Percentiles rank a stretch among this genome's conserved stretches.
Conservation (phyloP, 2,888 invertebrate genomes). For the Petrolisthes manimaculis region DNA sequence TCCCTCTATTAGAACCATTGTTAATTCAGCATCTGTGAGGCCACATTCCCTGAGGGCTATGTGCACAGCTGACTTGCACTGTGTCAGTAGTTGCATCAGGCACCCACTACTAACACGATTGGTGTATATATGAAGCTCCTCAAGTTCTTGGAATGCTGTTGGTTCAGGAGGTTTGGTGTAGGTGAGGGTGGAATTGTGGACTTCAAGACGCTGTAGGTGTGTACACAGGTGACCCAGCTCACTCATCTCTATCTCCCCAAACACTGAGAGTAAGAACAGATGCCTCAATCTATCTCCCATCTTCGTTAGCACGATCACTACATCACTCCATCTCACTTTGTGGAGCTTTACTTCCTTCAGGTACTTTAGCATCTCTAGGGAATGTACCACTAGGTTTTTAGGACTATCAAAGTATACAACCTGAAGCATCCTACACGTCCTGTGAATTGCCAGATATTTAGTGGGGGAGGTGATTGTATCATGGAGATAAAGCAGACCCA, state of each 20-base stretch:
- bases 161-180: conserved; percentile 25
- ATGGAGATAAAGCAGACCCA: conserved; percentile 52
- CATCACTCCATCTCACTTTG: conserved; percentile 60
- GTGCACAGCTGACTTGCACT: conserved; percentile 47
- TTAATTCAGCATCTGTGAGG: conserved; percentile 50
- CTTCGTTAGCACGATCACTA: conserved; percentile 46
- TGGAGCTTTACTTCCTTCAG: conserved; percentile 60
- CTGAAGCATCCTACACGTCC: conserved; percentile 52
- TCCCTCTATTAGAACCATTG: conserved; percentile 28
- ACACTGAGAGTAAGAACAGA: conserved; percentile 55
- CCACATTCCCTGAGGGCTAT: conserved; percentile 60
- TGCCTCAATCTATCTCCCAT: conserved; percentile 50
- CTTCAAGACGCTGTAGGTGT: conserved; percentile 55
- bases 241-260: conserved; percentile 53
- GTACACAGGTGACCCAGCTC: conserved; percentile 55
- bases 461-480: conserved; percentile 42
- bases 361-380: conserved; percentile 51
- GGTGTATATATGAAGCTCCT: conserved; percentile 56
- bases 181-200: conserved; percentile 46
- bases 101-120: conserved; percentile 37
- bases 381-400: conserved; percentile 53
- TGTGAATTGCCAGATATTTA: conserved; percentile 34
- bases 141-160: conserved; percentile 42
- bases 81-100: conserved; percentile 49
- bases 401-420: conserved; percentile 62